Conservation (phyloP, 1,140 invertebrate genomes). For the Psix sp. region DNA sequence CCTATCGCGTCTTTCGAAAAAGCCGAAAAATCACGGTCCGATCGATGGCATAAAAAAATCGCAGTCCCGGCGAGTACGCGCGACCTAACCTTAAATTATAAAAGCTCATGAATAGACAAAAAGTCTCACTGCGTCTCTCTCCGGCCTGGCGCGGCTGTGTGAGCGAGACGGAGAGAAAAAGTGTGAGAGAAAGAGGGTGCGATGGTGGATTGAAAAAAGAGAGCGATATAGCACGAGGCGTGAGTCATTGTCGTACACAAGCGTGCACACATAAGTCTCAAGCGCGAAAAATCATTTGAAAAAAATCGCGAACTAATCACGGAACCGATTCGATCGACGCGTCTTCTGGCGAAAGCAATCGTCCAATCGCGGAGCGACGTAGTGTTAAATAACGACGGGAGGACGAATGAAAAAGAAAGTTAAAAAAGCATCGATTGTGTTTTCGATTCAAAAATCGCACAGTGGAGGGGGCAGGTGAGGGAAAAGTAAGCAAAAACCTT, state of each 20-base stretch:
- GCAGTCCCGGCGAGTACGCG: slow-evolving; percentile 7
- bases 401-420: too few species aligned
- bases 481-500: too few species aligned
- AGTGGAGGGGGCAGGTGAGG: too few species aligned
- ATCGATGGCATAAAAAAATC: slow-evolving; percentile 16
- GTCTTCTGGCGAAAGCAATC: too few species aligned
- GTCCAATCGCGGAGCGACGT: too few species aligned
- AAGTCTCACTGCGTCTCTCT: slow-evolving; percentile 6
- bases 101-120: slow-evolving; percentile 44
- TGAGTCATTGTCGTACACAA: slow-evolving; percentile 29
- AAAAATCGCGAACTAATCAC: neutral
- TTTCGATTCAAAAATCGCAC: too few species aligned
- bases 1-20: neutral
- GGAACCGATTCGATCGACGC: neutral
- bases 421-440: too few species aligned
- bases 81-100: slow-evolving; percentile 39
- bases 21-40: neutral
- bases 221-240: slow-evolving; percentile 41
- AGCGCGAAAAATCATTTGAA: slow-evolving; percentile 25
- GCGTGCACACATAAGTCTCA: neutral
- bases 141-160: slow-evolving; percentile 19
- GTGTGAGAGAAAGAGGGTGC: too few species aligned
- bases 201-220: slow-evolving; percentile 30
- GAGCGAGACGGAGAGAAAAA: too few species aligned
- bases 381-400: too few species aligned